phyloP scores from a whole-genome alignment of 2,797 vertebrate genomes.

The Halcyon leucocephala region DNA sequence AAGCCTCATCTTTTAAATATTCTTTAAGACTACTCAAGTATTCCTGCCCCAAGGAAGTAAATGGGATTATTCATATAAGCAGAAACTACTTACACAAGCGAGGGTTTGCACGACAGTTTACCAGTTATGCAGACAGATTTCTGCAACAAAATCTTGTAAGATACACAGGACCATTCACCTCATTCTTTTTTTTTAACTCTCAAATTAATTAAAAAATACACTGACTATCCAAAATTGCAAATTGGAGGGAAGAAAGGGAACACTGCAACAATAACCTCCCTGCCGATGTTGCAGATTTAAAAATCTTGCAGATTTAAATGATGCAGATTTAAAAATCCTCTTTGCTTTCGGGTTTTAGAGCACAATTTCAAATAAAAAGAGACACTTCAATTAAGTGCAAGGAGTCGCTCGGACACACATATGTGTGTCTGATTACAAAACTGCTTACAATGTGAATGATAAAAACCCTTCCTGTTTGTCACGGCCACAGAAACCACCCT shows the following conservation, averaged over 20 bases:
- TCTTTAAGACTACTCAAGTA: slow-evolving; percentile 23
- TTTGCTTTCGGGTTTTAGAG: background rate
- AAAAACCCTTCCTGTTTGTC: slow-evolving; percentile 39
- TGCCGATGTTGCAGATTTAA: background rate
- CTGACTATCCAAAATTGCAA: background rate
- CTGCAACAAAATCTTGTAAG: background rate
- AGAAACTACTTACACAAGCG: slow-evolving; percentile 31
- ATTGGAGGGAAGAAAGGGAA: background rate
- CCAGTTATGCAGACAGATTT: slow-evolving; percentile 1
- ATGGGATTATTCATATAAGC: slow-evolving; percentile 16
- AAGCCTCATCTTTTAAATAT: slow-evolving; percentile 36
- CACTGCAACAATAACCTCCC: background rate
- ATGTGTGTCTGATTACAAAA: slow-evolving; percentile 15
- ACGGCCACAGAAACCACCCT: background rate
- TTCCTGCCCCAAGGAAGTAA: slow-evolving; percentile 42
- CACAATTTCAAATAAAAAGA: background rate
- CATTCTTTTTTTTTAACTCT: background rate
- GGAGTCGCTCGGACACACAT: background rate
- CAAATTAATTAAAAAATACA: background rate
- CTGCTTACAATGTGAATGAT: slow-evolving; percentile 8
- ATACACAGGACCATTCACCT: background rate
- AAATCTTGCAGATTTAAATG: no score
- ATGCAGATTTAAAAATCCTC: background rate
- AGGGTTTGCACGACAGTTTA: background rate
- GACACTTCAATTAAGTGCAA: background rate